Evolutionary conservation across 2,888 invertebrate genomes (phyloP).

Genomic region (Hirtodrosophila trivittata): DNA sequence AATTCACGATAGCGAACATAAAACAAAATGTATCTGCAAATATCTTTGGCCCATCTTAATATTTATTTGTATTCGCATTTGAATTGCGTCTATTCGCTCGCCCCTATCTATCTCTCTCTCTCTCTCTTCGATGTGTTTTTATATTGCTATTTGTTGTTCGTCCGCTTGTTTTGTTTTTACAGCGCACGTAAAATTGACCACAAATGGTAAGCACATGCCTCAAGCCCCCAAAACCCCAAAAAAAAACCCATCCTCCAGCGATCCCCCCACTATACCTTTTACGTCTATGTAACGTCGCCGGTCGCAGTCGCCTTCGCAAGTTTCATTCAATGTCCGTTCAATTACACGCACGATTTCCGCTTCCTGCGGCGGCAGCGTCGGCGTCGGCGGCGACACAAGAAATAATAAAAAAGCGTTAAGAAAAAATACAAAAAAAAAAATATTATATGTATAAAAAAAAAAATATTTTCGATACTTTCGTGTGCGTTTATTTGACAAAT

Average conservation of each 20-base stretch:
- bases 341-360: conserved; percentile 79
- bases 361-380: conserved; percentile 63
- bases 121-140: not conserved
- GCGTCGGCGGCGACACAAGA: conserved; percentile 47
- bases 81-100: conserved; percentile 46
- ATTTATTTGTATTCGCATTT: conserved; percentile 69
- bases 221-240: not conserved
- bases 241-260: not conserved
- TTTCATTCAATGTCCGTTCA: conserved; percentile 76
- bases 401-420: conserved; percentile 43
- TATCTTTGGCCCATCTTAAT: conserved; percentile 67
- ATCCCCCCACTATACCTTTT: not conserved
- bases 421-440: conserved; percentile 24
- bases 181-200: conserved; percentile 73
- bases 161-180: conserved; percentile 67
- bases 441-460: conserved; percentile 2
- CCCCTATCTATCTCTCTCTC: not conserved
- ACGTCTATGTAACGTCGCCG: conserved; percentile 39
- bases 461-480: conserved; percentile 44
- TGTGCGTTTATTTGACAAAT: conserved; percentile 75
- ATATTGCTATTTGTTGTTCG: not conserved
- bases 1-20: conserved; percentile 49
- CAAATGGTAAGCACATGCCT: conserved; percentile 55
- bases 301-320: conserved; percentile 50
- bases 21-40: conserved; percentile 73